phyloP scores from a whole-genome alignment of 2,797 vertebrate species.

The Ciconia nigra region DNA sequence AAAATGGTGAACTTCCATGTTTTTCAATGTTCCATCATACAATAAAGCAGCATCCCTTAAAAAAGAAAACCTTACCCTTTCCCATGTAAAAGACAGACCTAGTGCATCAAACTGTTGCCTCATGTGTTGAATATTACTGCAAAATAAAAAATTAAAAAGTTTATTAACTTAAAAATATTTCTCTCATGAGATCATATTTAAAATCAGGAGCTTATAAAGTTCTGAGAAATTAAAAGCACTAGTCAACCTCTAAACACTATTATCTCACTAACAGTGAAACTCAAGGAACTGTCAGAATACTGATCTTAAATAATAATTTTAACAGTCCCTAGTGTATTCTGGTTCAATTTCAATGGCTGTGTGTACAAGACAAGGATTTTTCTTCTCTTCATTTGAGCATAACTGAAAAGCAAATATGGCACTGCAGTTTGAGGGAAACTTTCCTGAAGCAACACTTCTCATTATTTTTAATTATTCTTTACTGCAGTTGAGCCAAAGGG shows the following conservation, averaged over 20 bases:
- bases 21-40: neutral
- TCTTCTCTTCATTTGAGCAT: neutral
- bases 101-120: constrained; percentile 88
- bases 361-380: neutral
- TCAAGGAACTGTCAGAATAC: neutral
- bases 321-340: neutral
- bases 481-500: neutral
- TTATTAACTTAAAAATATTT: neutral
- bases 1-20: neutral
- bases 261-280: neutral
- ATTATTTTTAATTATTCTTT: neutral
- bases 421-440: neutral
- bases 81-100: constrained; percentile 95
- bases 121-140: constrained; percentile 93
- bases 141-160: constrained; percentile 31
- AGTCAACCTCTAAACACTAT: neutral
- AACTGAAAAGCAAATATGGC: neutral
- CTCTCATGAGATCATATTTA: neutral
- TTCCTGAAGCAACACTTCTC: neutral
- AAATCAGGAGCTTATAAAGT: neutral
- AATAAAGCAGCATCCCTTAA: neutral
- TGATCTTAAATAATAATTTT: neutral
- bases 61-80: constrained; percentile 75
- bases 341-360: neutral
- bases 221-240: neutral